Base-by-base conservation (phyloP, 2,113 vertebrate species). In the Tinamus guttatus region DNA sequence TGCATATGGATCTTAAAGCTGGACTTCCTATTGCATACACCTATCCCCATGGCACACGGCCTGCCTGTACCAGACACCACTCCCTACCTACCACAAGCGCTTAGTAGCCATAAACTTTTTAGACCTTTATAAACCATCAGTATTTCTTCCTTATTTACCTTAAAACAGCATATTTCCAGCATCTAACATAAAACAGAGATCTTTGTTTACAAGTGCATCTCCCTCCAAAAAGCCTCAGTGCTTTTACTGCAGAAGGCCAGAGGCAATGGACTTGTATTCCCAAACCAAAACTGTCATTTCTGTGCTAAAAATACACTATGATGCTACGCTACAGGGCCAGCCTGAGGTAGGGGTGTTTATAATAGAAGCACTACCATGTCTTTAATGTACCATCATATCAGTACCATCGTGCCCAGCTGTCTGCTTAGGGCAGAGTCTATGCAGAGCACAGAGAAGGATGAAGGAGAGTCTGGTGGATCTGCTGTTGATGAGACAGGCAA, bases 321-420 rank as follows among this genome's bases (percentile, higher is more conserved):
- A 51, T 22, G 34, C 4, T 54, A 8, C 1, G 11, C 24, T 41
- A 40, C 0, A 52, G 22, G 34, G 32, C 2, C 41, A 89, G 24
- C 7, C 52, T 13, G 18, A 40, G 40, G 34, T 3, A 40, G 18
- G 6, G 5, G 18, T 24, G 15, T 24, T 15, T 7, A 3, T 25
- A 41, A 67, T 0, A 80, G 82, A 76, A 80, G 4, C 13, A 81
- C 11, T 13, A 38, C 22, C 0, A 0, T 19, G 20, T 58, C 47
- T 56, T 62, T 52, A 34, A 54, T 1, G 38, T 15, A 19, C 8
- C 47, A 59, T 16, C 15, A 13, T 1, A 56, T 9, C 49, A 49
- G 49, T 22, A 49, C 49, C 49, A 49, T 22, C 4, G 5, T 22
- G 11, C 49, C 49, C 21, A 49, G 21, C 9, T 49, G 49, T 28